Conservation (phyloP, 1,140 invertebrate species). For the Solenopsis fugax region DNA sequence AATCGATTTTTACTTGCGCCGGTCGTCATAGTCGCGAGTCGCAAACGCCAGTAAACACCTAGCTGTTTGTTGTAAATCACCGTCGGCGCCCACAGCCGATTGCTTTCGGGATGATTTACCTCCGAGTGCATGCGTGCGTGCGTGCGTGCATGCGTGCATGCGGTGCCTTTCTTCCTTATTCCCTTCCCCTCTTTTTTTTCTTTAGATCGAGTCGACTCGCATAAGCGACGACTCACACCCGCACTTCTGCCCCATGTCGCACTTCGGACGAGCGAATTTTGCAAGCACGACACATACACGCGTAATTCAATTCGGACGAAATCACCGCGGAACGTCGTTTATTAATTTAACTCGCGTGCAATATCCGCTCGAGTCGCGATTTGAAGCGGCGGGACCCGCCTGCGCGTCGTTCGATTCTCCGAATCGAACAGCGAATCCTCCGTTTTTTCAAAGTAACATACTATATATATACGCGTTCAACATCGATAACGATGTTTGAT, state of each 20-base stretch:
- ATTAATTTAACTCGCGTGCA: constrained; percentile 15
- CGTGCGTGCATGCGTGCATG: neutral
- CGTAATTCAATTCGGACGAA: constrained; percentile 33
- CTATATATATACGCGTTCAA: no score
- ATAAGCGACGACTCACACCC: neutral
- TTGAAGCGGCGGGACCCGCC: neutral
- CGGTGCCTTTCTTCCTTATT: constrained; percentile 2
- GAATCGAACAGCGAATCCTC: constrained; percentile 8
- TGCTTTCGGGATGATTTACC: constrained; percentile 70
- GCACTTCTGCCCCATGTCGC: no score
- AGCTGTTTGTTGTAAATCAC: constrained; percentile 74
- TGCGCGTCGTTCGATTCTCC: neutral
- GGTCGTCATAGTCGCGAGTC: constrained; percentile 50
- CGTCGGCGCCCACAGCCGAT: constrained; percentile 61
- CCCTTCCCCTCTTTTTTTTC: neutral
- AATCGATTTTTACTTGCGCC: constrained; percentile 67
- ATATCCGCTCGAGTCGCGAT: constrained; percentile 1
- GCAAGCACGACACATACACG: neutral
- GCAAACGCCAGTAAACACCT: constrained; percentile 66
- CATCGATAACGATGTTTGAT: constrained; percentile 17
- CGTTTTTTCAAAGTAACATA: constrained; percentile 26
- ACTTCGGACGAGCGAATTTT: neutral
- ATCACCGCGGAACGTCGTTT: neutral
- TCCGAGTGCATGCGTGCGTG: constrained; percentile 8
- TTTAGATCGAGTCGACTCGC: neutral